Evolutionary conservation across 2,113 vertebrate genomes (phyloP), one percentile per base, ranked within the genome.

Genomic region (Dipodomys ordii): DNA sequence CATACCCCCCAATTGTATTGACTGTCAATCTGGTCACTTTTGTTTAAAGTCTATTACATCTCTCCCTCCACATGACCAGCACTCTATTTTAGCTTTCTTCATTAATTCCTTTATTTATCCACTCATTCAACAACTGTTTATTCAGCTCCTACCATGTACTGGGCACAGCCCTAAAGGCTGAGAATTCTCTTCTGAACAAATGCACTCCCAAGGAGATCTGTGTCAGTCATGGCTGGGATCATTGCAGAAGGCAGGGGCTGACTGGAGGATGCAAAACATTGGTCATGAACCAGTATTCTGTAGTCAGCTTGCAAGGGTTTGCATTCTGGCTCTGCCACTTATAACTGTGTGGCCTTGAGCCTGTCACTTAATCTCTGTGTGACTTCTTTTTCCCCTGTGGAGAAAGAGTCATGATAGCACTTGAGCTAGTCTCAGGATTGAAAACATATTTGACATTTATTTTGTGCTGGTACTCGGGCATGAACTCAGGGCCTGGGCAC

Each of bases 301-400:
- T 13, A 87, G 25, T 60, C 60, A 83, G 19, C 32, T 65, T 82
- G 22, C 79, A 11, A 64, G 30, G 39, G 44, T 91, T 92, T 83
- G 76, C 57, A 83, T 88, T 91, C 44, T 74, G 69, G 62, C 44
- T 93, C 25, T 93, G 67, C 39, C 30, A 79, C 65, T 83, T 81
- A 78, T 1, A 65, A 32, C 44, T 77, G 25, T 65, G 67, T 81
- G 39, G 19, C 78, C 35, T 80, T 83, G 44, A 27, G 62, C 60
- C 67, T 82, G 65, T 82, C 73, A 73, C 32, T 73, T 87, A 73
- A 67, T 68, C 65, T 79, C 12, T 88, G 39, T 72, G 57, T 65
- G 64, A 32, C 65, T 94, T 30, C 6, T 32, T 92, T 95, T 93
- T 88, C 94, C 91, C 25, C 28, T 39, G 22, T 83, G 71, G 71